These are phyloP conservation scores for Harpegnathos saltator DNA, from an alignment of 1,140 invertebrate species.

Conservation along the genomic window DNA sequence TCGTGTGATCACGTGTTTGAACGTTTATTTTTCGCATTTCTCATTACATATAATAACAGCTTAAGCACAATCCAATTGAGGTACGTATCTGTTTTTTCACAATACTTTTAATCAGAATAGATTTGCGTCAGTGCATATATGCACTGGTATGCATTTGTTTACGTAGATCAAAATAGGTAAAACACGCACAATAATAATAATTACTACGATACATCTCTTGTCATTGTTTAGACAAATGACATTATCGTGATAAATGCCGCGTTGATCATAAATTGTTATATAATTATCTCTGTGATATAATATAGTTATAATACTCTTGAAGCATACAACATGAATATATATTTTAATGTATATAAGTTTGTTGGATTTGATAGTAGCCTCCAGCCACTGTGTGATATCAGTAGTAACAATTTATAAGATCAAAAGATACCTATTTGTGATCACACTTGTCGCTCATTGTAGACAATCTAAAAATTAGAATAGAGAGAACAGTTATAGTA, in stretches of 20 bases:
- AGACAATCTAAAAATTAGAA: no score
- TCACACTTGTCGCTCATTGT: no score
- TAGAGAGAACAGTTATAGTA: no score
- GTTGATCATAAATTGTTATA: neutral
- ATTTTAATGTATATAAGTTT: no score
- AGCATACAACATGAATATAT: no score
- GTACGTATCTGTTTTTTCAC: slow-evolving; percentile 9
- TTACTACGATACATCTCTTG: neutral
- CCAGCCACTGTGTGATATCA: no score
- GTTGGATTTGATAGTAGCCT: no score
- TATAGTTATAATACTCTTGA: no score
- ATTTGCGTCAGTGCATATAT: neutral
- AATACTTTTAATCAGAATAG: neutral
- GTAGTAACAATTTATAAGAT: no score
- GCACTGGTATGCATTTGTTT: slow-evolving; percentile 52
- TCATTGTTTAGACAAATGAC: neutral
- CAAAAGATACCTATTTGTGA: no score
- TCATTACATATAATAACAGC: slow-evolving; percentile 4
- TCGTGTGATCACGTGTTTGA: slow-evolving; percentile 39
- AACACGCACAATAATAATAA: neutral
- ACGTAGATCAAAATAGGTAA: slow-evolving; percentile 19
- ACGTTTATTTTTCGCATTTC: slow-evolving; percentile 26
- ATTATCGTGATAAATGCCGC: neutral
- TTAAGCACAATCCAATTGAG: slow-evolving; percentile 9
- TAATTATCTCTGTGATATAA: no score